phyloP scores from a whole-genome alignment of 2,888 invertebrate genomes.

The Colletes collaris region DNA sequence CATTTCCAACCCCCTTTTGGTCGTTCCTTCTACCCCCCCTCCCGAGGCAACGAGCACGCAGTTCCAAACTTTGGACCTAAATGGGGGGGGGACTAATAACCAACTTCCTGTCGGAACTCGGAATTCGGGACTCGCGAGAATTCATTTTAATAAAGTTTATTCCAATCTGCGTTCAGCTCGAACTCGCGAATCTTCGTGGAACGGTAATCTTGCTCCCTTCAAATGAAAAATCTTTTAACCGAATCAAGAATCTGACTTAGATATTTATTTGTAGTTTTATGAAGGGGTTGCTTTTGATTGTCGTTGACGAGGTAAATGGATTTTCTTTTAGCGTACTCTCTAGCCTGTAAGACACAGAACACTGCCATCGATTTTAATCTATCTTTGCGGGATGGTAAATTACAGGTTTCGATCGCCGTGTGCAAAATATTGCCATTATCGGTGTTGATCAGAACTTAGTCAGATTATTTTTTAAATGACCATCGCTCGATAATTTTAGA shows the following conservation, averaged over 20 bases:
- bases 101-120: constrained; percentile 14
- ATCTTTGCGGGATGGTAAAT: too few relatives aligned
- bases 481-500: too few relatives aligned
- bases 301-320: too few relatives aligned
- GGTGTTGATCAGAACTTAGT: too few relatives aligned
- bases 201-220: constrained; percentile 5
- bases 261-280: neutral
- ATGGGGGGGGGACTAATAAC: neutral
- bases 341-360: too few relatives aligned
- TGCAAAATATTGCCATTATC: too few relatives aligned
- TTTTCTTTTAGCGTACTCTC: too few relatives aligned
- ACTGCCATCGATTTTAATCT: too few relatives aligned
- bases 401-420: too few relatives aligned
- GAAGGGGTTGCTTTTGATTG: too few relatives aligned
- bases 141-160: constrained; percentile 30
- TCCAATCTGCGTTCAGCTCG: neutral
- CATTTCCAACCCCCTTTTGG: constrained; percentile 4
- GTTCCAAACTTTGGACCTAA: constrained; percentile 6
- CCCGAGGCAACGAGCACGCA: neutral
- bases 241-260: constrained; percentile 1
- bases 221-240: neutral
- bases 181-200: neutral
- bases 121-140: neutral
- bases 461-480: too few relatives aligned
- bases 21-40: neutral